Percentiles rank a stretch among this genome's conserved stretches.
Conservation (phyloP, 2,113 vertebrate genomes). For the Hucho hucho region DNA sequence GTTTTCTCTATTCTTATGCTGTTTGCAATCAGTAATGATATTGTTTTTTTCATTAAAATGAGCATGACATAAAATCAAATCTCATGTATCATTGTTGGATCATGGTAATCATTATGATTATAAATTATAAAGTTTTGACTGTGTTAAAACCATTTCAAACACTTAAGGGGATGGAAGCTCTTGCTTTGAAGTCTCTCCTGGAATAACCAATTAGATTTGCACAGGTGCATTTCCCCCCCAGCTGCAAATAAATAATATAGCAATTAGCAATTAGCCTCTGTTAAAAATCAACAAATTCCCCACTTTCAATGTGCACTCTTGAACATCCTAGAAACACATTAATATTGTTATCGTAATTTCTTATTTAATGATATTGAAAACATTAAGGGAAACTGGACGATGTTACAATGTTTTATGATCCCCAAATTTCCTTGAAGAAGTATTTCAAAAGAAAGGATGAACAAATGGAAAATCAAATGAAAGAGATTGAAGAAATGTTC, state of each 20-base stretch:
- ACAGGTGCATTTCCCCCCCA: constrained; percentile 33
- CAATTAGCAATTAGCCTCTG: not conserved
- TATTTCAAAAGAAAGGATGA: constrained; percentile 44
- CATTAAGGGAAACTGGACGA: not conserved
- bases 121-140: not conserved
- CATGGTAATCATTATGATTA: not conserved
- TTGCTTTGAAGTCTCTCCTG: constrained; percentile 23
- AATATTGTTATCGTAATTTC: too few relatives aligned
- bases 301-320: constrained; percentile 11
- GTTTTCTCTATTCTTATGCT: not conserved
- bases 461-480: fast-evolving
- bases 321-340: not conserved
- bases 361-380: not conserved
- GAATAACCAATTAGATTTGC: not conserved
- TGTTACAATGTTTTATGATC: not conserved
- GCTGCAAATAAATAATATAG: not conserved
- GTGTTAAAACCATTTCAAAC: not conserved
- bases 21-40: not conserved
- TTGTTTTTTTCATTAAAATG: not conserved
- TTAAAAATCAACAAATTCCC: not conserved
- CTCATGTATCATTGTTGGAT: too few relatives aligned
- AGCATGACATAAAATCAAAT: constrained; percentile 8
- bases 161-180: constrained; percentile 35
- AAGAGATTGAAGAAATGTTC: constrained; percentile 16
- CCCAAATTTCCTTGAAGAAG: constrained; percentile 40